A percentile compares a stretch with the other conserved stretches of the same genome.
Conservation (phyloP, 2,888 invertebrate species). For the Drosophila macrospina region DNA sequence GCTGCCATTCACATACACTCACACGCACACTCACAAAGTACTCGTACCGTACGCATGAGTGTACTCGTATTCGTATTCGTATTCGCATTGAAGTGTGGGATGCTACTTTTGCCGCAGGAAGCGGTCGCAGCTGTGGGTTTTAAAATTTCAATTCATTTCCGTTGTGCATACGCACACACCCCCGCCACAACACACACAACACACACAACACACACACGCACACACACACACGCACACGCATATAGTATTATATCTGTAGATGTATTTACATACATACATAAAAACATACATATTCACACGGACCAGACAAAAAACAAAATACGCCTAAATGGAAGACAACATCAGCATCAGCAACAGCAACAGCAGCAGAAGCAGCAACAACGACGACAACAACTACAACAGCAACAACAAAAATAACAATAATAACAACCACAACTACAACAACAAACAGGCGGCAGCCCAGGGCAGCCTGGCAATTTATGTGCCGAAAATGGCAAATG, state of each 20-base stretch:
- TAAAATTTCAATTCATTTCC: conserved; percentile 83
- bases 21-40: conserved; percentile 9
- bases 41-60: conserved; percentile 30
- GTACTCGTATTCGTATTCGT: conserved; percentile 28
- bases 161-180: conserved; percentile 64
- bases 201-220: conserved; percentile 5
- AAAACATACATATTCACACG: conserved; percentile 22
- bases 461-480: conserved; percentile 65
- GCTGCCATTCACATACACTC: conserved; percentile 7
- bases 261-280: conserved; percentile 25
- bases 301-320: conserved; percentile 47
- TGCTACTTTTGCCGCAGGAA: conserved; percentile 80
- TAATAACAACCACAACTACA: conserved; percentile 44
- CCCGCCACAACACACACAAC: conserved; percentile 21
- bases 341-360: conserved; percentile 34
- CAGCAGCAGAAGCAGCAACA: conserved; percentile 36
- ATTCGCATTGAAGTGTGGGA: conserved; percentile 62
- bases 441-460: conserved; percentile 49
- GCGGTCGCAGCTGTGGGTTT: conserved; percentile 82
- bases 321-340: conserved; percentile 77
- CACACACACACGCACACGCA: conserved; percentile 17
- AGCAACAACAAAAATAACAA: conserved; percentile 36
- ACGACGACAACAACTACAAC: conserved; percentile 28
- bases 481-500: conserved; percentile 71
- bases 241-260: conserved; percentile 39